Conservation (phyloP, 2,888 invertebrate species). For the Theretra japonica region DNA sequence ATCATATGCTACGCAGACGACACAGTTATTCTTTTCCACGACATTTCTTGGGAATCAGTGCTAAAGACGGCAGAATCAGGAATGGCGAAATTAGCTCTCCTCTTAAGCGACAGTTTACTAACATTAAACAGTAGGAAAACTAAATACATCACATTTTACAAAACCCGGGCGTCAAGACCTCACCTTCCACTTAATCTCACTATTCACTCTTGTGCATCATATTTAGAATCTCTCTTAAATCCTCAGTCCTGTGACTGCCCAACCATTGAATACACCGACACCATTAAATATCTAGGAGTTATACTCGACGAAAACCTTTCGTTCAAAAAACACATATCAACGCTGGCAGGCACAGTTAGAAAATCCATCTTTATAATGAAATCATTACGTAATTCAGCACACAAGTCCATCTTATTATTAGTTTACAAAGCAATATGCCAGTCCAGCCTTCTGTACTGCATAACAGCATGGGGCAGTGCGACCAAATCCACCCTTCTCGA, state of each 20-base stretch:
- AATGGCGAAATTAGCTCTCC: background rate
- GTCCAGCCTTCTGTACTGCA: background rate
- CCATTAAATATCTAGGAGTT: no score
- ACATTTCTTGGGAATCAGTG: background rate
- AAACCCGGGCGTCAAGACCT: background rate
- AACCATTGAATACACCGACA: no score
- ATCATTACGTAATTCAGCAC: no score
- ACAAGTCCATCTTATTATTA: no score
- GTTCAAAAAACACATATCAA: no score
- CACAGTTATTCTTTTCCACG: slow-evolving; percentile 30
- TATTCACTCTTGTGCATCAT: background rate
- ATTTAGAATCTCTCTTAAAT: background rate
- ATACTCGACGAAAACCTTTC: no score
- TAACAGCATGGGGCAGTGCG: background rate
- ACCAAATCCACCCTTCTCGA: no score
- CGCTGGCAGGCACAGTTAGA: no score
- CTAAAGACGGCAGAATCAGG: background rate
- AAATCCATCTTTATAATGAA: no score
- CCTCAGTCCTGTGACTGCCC: background rate
- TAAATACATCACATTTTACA: slow-evolving; percentile 27
- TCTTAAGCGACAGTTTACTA: slow-evolving; percentile 24
- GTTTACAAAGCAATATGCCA: no score
- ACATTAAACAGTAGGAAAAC: slow-evolving; percentile 31
- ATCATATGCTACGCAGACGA: slow-evolving; percentile 30
- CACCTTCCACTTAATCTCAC: background rate